These are phyloP conservation scores for Ophion slaviceki DNA, from an alignment of 2,888 invertebrate genomes.

Conservation along the genomic window DNA sequence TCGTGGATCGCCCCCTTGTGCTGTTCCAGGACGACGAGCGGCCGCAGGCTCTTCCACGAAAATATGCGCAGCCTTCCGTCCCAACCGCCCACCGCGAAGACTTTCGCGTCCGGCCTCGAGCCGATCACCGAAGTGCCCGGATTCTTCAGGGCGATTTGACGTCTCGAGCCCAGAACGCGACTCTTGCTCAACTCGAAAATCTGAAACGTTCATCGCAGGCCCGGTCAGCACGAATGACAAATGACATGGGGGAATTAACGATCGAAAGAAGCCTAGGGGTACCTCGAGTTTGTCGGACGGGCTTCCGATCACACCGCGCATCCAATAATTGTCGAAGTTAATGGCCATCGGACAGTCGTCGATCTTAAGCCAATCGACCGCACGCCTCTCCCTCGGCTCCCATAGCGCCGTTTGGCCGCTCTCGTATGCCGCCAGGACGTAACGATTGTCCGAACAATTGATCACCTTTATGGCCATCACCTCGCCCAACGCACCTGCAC, in stretches of 20 bases:
- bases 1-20: constrained; percentile 90
- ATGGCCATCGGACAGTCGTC: constrained; percentile 89
- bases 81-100: constrained; percentile 91
- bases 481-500: constrained; percentile 74
- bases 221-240: too few species aligned
- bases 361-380: constrained; percentile 85
- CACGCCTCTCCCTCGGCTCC: constrained; percentile 87
- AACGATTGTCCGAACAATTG: constrained; percentile 82
- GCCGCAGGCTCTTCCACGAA: constrained; percentile 90
- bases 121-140: constrained; percentile 89
- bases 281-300: constrained; percentile 87
- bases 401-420: constrained; percentile 89
- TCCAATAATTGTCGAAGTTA: constrained; percentile 88
- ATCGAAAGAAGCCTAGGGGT: not conserved
- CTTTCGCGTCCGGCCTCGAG: constrained; percentile 89
- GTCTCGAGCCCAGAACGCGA: constrained; percentile 80
- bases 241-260: too few species aligned
- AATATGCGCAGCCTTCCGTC: constrained; percentile 90
- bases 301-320: constrained; percentile 89
- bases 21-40: constrained; percentile 89
- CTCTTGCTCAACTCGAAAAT: constrained; percentile 76
- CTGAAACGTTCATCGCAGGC: constrained; percentile 66
- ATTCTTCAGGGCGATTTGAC: constrained; percentile 88
- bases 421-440: constrained; percentile 89
- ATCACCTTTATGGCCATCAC: constrained; percentile 88